Evolutionary conservation across 2,113 vertebrate species (phyloP).

Genomic region (Thinocorus orbignyianus): DNA sequence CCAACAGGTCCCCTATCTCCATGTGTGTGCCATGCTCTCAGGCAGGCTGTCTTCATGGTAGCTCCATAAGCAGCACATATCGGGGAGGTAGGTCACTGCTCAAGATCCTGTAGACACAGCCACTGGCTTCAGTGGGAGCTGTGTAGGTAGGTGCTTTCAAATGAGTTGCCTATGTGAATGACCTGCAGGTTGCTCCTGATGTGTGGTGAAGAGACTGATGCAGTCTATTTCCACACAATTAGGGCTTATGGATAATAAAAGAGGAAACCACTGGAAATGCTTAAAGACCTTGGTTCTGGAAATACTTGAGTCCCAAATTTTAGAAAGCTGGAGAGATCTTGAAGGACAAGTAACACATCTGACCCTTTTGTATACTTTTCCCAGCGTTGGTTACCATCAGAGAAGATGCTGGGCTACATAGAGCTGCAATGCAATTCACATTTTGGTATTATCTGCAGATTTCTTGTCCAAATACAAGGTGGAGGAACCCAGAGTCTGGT

Average conservation of each 20-base stretch:
- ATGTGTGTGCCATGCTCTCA: accelerated
- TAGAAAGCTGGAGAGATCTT: neutral
- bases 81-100: neutral
- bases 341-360: neutral
- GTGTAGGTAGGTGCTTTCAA: neutral
- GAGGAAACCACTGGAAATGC: neutral
- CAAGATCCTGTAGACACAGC: accelerated
- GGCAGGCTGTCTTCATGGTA: neutral
- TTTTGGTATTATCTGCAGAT: neutral
- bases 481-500: neutral
- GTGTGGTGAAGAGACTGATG: neutral
- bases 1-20: too few species aligned
- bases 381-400: neutral
- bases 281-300: neutral
- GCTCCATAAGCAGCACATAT: neutral
- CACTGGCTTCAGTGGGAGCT: neutral
- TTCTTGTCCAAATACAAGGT: neutral
- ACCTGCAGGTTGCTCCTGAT: neutral
- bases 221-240: neutral
- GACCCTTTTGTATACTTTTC: neutral
- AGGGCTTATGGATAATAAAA: neutral
- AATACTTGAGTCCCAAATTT: neutral
- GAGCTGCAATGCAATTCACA: neutral
- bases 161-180: neutral
- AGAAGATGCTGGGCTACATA: neutral